Base-by-base conservation (phyloP, 1,140 invertebrate species). In the Bactericera cockerelli region DNA sequence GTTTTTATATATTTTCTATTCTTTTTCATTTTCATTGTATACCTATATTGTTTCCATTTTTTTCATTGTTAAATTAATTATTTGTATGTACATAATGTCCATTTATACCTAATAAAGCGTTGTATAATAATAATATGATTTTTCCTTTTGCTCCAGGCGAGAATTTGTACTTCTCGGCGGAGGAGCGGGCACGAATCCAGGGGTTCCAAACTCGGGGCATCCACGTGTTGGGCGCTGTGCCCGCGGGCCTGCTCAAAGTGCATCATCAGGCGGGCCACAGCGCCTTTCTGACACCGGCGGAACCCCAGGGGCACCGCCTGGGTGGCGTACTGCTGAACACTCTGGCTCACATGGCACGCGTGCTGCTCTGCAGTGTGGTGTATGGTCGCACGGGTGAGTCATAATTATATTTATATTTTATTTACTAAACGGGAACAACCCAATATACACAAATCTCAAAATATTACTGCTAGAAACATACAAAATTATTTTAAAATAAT, bases 221-320 rank as follows among this genome's bases (percentile, higher is more conserved):
- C 19, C n/a, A 49, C 8, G n/a, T 49, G 4, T 49, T 49, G 42
- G 42, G 42, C 4, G 6, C 19, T n/a, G 8, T 49, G 8, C n/a
- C n/a, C 4, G 42, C 22, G 4, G 6, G 8, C n/a, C 22, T 49
- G n/a, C n/a, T 49, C 42, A 49, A 49, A 49, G 8, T 16, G 22
- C n/a, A 22, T 22, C 42, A 49, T 49, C n/a, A 16, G 42, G n/a
- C 22, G n/a, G 42, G 42, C n/a, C 42, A 49, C n/a, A 49, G 42
- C 19, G 22, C n/a, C 22, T 49, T 49, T n/a, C 8, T 49, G 42
- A n/a, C 19, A 19, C 42, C 42, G 42, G 22, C 42, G 4, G n/a
- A 4, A 16, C 22, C 42, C 8, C 4, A 49, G 22, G 42, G 42
- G 22, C 22, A 49, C 19, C n/a, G 19, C 4, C n/a, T n/a, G n/a